phyloP scores from a whole-genome alignment of 2,113 vertebrate genomes.

The Gymnogyps californianus region DNA sequence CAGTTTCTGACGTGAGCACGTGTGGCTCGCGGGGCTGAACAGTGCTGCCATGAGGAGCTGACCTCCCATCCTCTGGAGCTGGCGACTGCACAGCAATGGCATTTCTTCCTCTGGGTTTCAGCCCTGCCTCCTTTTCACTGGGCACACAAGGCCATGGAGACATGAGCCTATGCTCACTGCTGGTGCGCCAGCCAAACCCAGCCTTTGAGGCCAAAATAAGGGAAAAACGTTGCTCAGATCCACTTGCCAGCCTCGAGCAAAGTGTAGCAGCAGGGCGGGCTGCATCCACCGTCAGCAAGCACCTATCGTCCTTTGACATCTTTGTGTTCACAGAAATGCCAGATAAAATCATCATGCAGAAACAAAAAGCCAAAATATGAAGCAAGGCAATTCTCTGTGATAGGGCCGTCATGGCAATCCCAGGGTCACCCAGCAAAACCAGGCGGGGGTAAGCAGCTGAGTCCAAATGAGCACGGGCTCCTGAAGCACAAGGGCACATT shows the following conservation, averaged over 20 bases:
- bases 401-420: background rate
- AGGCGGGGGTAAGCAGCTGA: background rate
- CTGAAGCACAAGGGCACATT: background rate
- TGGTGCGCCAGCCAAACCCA: background rate
- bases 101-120: background rate
- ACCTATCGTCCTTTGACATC: background rate
- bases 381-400: background rate
- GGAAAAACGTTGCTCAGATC: fast-evolving
- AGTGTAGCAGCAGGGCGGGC: background rate
- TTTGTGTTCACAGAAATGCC: background rate
- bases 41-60: background rate
- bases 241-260: background rate
- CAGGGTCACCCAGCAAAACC: background rate
- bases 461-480: fast-evolving
- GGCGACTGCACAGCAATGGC: background rate
- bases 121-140: background rate
- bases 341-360: background rate
- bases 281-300: background rate
- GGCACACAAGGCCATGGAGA: background rate
- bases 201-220: background rate
- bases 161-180: fast-evolving
- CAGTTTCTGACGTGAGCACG: background rate
- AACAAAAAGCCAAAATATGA: fast-evolving
- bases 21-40: fast-evolving
- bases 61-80: background rate